Base-by-base conservation (phyloP, 1,140 invertebrate species). In the Psix sp. region DNA sequence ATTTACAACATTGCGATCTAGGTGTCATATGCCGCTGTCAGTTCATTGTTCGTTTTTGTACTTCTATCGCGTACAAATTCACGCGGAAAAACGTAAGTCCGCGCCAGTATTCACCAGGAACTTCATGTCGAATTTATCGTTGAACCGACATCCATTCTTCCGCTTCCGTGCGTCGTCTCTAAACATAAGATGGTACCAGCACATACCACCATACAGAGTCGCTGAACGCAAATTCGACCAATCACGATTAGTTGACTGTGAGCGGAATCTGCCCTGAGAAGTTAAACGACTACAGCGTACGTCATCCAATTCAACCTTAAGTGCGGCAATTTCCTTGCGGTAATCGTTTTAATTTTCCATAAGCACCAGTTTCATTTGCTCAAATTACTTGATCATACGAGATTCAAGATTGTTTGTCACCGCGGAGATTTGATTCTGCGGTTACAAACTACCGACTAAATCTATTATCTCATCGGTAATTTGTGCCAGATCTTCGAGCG, bases 1-100 rank as follows among this genome's bases (percentile, higher is more conserved):
- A 42, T 86, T 75, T 0, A 45, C 10, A 60, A 51, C 4, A 86
- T 29, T 0, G 68, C 80, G 20, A 67, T 68, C 16, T 73, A 59
- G 9, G 77, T 17, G 5, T 60, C 59, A 39, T 79, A 78, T 2
- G 76, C 68, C 1, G 77, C 74, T 9, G 39, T 68, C 2, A 60
- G 11, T 6, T 18, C 36, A 6, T 48, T 40, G 0, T 7, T 15
- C 1, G 56, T 48, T 16, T 40, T 40, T 18, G 9, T 39, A 1
- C 17, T 7, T 0, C 2, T 10, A 1, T 21, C 43, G 14, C 24
- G 31, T 14, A 48, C 43, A 5, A 46, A n/a, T 5, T 3, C 1
- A 0, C 42, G 40, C 1, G 56, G 56, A 31, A 43, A 48, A 6
- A 48, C 56, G 13, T 14, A 60, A 9, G 16, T 60, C 56, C 3